A percentile compares a stretch with the other conserved stretches of the same genome.
Evolutionary conservation across 2,888 invertebrate genomes (phyloP).

Genomic region (Scaeva pyrastri): DNA sequence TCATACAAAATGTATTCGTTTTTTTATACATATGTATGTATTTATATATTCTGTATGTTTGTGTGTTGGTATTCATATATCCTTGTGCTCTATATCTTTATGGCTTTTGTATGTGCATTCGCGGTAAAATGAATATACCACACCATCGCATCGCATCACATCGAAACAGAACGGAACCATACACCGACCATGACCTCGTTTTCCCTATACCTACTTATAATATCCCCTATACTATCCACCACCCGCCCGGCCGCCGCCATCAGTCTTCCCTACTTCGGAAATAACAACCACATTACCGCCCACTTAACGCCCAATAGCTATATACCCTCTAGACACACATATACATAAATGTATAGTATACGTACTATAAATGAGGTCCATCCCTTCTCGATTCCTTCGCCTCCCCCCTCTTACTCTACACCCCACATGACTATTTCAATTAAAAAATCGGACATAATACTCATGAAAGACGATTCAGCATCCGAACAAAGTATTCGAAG

Average conservation of each 20-base stretch:
- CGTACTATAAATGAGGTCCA: background rate
- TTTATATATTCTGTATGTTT: no score
- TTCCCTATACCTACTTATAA: slow-evolving; percentile 40
- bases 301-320: slow-evolving; percentile 32
- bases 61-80: background rate
- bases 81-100: slow-evolving; percentile 30
- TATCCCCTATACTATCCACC: background rate
- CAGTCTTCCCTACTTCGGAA: background rate
- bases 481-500: slow-evolving; percentile 43
- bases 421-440: slow-evolving; percentile 62
- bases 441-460: slow-evolving; percentile 71
- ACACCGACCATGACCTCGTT: slow-evolving; percentile 70
- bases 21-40: background rate
- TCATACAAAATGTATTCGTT: slow-evolving; percentile 56
- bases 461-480: slow-evolving; percentile 62
- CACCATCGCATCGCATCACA: no score
- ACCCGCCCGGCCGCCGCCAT: background rate
- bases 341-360: no score
- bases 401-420: background rate
- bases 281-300: slow-evolving; percentile 40
- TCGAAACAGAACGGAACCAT: slow-evolving; percentile 45
- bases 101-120: slow-evolving; percentile 51
- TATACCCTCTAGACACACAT: slow-evolving; percentile 23
- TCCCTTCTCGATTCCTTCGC: no score
- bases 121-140: slow-evolving; percentile 61